Evolutionary conservation across 1,140 invertebrate genomes (phyloP).

Genomic region (Fopius arisanus): DNA sequence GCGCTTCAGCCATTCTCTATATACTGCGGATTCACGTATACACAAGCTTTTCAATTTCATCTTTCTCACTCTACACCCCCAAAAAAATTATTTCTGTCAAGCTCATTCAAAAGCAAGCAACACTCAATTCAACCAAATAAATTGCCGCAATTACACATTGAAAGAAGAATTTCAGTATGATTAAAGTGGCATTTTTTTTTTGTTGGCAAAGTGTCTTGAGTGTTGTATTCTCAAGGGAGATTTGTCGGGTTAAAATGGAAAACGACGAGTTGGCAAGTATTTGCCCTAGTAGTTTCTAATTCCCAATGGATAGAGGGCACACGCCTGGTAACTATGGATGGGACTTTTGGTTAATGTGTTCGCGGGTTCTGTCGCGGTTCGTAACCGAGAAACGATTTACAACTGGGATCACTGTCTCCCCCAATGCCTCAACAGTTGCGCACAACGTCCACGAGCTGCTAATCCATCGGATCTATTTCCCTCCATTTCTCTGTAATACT

Average conservation of each 20-base stretch:
- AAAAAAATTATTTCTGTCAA: too few species aligned
- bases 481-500: background rate
- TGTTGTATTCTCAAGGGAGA: background rate
- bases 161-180: too few species aligned
- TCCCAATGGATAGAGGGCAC: background rate
- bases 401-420: slow-evolving; percentile 40
- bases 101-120: too few species aligned
- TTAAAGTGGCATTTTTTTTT: background rate
- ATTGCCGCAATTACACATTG: too few species aligned
- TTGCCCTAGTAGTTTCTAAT: background rate
- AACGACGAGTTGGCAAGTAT: background rate
- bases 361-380: slow-evolving; percentile 12
- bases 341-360: slow-evolving; percentile 15
- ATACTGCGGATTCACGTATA: background rate
- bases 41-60: background rate
- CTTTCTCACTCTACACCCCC: background rate
- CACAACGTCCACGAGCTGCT: slow-evolving; percentile 24
- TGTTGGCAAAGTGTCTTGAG: background rate
- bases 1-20: slow-evolving; percentile 2
- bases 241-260: background rate
- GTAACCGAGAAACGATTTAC: slow-evolving; percentile 43
- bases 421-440: slow-evolving; percentile 36
- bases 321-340: background rate
- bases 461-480: slow-evolving; percentile 40
- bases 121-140: too few species aligned